Conservation (phyloP, 2,113 vertebrate genomes). For the Piaya cayana region DNA sequence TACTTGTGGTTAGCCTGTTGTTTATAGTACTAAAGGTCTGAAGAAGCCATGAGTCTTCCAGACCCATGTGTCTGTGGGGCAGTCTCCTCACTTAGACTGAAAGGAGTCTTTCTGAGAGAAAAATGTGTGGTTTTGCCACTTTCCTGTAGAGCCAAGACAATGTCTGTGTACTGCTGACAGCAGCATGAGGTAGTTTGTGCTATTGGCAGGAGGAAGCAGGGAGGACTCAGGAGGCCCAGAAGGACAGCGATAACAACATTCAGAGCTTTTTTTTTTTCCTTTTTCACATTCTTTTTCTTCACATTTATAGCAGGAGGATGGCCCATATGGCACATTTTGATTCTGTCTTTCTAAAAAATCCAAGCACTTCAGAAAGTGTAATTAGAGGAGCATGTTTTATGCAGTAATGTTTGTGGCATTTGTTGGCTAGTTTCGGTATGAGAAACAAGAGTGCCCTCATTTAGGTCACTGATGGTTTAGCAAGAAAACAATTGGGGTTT, state of each 20-base stretch:
- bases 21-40: not conserved
- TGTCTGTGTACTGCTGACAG: not conserved
- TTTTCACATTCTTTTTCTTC: slow-evolving; percentile 41
- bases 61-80: not conserved
- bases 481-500: not conserved
- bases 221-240: slow-evolving; percentile 45
- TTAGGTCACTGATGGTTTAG: not conserved
- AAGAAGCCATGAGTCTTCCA: not conserved
- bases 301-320: slow-evolving; percentile 45
- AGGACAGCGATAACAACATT: slow-evolving; percentile 37
- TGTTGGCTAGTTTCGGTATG: not conserved
- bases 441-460: not conserved
- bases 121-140: not conserved
- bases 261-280: not conserved
- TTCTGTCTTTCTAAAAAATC: slow-evolving; percentile 42
- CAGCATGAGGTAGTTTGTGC: not conserved
- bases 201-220: slow-evolving; percentile 44
- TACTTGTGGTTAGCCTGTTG: not conserved
- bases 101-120: not conserved
- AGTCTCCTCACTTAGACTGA: not conserved
- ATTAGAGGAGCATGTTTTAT: slow-evolving; percentile 21
- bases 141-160: not conserved
- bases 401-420: not conserved
- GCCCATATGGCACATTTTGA: slow-evolving; percentile 52
- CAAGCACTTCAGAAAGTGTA: slow-evolving; percentile 19